Conservation (phyloP, 2,113 vertebrate genomes). For the Condylura cristata region DNA sequence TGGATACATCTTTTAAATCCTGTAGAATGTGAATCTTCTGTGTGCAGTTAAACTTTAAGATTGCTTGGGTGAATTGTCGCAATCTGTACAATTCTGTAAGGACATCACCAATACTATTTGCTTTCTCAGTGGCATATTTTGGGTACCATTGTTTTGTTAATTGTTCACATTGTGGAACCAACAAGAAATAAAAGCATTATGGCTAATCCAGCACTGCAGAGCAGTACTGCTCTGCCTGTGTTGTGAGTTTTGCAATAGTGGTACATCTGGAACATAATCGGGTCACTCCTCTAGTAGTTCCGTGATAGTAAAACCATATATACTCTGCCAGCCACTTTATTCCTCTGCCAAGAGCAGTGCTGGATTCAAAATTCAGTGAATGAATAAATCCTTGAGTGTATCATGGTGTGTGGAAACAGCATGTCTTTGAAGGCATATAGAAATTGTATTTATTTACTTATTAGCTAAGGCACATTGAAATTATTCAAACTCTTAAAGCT, state of each 20-base stretch:
- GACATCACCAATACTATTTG: neutral
- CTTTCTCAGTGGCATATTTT: neutral
- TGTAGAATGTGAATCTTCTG: neutral
- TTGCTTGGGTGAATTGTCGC: neutral
- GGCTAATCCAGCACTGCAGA: neutral
- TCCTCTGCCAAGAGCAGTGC: neutral
- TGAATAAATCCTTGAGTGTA: neutral
- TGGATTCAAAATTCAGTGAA: neutral
- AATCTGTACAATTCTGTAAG: neutral
- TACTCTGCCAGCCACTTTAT: neutral
- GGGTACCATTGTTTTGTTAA: neutral
- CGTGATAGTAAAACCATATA: neutral
- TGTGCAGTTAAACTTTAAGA: neutral
- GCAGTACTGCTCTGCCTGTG: neutral
- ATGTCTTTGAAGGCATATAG: neutral
- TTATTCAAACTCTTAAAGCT: neutral
- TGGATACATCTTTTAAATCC: neutral
- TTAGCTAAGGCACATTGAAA: neutral
- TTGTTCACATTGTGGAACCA: neutral
- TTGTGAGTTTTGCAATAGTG: neutral
- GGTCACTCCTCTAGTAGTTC: neutral
- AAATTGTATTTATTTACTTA: neutral
- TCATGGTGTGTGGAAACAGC: neutral
- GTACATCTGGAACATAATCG: neutral
- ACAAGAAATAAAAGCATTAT: neutral